Percentiles rank a stretch among this genome's conserved stretches.
These are phyloP conservation scores for Macrotrachela quadricornifera DNA, from an alignment of 1,140 invertebrate species.

Conservation along the genomic window DNA sequence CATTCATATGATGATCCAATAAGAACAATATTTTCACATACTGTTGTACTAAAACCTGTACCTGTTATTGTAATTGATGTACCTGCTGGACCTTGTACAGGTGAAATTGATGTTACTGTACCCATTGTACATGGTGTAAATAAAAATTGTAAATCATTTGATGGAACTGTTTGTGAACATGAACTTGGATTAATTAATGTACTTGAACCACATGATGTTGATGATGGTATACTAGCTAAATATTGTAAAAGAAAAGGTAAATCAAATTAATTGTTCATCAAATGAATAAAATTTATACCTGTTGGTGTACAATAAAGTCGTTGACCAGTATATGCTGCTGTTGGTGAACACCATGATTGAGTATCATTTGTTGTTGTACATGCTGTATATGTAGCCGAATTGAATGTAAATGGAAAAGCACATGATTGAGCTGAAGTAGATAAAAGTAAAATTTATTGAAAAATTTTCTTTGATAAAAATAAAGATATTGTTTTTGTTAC, in stretches of 20 bases:
- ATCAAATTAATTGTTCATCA: not conserved
- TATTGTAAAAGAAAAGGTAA: not conserved
- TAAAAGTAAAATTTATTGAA: not conserved
- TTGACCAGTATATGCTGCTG: constrained; percentile 1
- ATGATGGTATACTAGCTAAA: not conserved
- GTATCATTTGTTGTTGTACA: not conserved
- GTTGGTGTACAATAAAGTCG: not conserved
- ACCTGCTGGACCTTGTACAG: constrained; percentile 9
- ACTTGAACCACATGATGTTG: not conserved
- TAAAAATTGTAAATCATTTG: constrained; percentile 10
- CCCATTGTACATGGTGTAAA: constrained; percentile 15
- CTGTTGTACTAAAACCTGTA: constrained; percentile 10
- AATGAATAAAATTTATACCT: not conserved
- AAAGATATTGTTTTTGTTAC: not conserved
- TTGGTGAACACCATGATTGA: constrained; percentile 3
- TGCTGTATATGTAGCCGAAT: not conserved
- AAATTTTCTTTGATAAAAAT: not conserved
- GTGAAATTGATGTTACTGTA: constrained; percentile 9
- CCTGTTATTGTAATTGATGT: constrained; percentile 13
- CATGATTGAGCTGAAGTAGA: constrained; percentile 4
- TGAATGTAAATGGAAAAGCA: constrained; percentile 1
- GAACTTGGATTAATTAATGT: constrained; percentile 3
- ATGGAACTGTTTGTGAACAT: not conserved
- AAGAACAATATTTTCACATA: constrained; percentile 11
- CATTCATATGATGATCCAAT: constrained; percentile 12